Percentiles rank a stretch among this genome's conserved stretches.
Conservation (phyloP, 2,113 vertebrate genomes). For the Steatornis caripensis region DNA sequence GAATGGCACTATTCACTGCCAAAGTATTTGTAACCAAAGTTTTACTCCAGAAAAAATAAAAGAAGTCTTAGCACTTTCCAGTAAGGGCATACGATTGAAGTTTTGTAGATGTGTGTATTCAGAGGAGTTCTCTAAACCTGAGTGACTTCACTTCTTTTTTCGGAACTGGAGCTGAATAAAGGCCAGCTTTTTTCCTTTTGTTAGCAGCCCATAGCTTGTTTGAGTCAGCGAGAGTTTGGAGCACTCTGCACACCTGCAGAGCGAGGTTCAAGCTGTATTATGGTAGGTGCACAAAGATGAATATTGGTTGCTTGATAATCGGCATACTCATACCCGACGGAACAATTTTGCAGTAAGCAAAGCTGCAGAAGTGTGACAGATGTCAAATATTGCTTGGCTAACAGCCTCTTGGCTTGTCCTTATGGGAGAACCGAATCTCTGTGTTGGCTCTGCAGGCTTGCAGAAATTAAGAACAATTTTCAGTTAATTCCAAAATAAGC, state of each 20-base stretch:
- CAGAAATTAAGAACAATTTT: not conserved
- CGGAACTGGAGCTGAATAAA: not conserved
- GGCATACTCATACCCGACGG: not conserved
- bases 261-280: not conserved
- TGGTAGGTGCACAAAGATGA: not conserved
- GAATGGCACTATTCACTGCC: not conserved
- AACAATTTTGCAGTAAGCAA: not conserved
- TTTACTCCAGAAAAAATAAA: not conserved
- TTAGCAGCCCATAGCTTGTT: not conserved
- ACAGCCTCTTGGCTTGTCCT: not conserved
- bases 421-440: not conserved
- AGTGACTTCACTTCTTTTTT: not conserved
- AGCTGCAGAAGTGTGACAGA: not conserved
- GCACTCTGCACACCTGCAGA: not conserved
- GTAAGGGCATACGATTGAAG: not conserved
- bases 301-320: not conserved
- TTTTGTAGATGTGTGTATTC: not conserved
- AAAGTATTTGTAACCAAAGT: not conserved
- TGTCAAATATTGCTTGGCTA: not conserved
- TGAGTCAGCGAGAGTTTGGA: not conserved
- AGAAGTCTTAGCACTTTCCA: not conserved
- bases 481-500: conserved; percentile 18
- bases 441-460: not conserved
- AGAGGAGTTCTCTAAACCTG: not conserved
- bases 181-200: not conserved